A percentile compares a stretch with the other conserved stretches of the same genome.
Evolutionary conservation across 2,888 invertebrate species (phyloP).

Genomic region (Synergus gifuensis): DNA sequence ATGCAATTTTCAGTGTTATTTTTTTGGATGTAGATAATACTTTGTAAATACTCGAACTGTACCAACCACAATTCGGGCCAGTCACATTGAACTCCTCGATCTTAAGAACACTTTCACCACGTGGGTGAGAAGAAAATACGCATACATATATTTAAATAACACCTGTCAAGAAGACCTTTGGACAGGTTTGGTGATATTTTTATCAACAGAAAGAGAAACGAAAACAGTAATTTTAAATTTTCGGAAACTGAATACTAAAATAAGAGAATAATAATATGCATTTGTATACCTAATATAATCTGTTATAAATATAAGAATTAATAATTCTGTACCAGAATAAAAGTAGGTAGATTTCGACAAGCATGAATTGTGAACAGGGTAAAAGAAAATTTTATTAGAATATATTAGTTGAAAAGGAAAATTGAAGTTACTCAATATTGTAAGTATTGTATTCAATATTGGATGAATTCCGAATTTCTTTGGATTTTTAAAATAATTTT

Average conservation of each 20-base stretch:
- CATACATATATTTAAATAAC: conserved; percentile 1
- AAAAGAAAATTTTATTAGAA: too few relatives aligned
- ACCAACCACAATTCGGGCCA: conserved; percentile 3
- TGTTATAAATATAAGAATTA: too few relatives aligned
- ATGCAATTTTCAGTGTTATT: neutral
- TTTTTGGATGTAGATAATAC: neutral
- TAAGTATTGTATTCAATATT: too few relatives aligned
- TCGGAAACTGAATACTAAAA: neutral
- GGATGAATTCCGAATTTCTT: too few relatives aligned
- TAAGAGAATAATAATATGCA: neutral
- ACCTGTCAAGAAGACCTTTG: neutral
- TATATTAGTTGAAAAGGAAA: too few relatives aligned
- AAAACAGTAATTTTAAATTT: neutral
- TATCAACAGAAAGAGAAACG: neutral
- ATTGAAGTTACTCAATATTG: too few relatives aligned
- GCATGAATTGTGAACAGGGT: too few relatives aligned
- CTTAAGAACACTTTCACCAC: conserved; percentile 7
- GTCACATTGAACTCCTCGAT: neutral
- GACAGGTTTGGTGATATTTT: neutral
- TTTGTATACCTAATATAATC: too few relatives aligned
- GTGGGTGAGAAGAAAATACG: conserved; percentile 13
- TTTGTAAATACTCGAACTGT: neutral
- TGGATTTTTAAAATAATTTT: too few relatives aligned
- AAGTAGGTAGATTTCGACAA: too few relatives aligned
- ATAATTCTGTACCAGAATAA: too few relatives aligned